Evolutionary conservation across 2,113 vertebrate species (phyloP).

Genomic region (Todiramphus saurophagus): DNA sequence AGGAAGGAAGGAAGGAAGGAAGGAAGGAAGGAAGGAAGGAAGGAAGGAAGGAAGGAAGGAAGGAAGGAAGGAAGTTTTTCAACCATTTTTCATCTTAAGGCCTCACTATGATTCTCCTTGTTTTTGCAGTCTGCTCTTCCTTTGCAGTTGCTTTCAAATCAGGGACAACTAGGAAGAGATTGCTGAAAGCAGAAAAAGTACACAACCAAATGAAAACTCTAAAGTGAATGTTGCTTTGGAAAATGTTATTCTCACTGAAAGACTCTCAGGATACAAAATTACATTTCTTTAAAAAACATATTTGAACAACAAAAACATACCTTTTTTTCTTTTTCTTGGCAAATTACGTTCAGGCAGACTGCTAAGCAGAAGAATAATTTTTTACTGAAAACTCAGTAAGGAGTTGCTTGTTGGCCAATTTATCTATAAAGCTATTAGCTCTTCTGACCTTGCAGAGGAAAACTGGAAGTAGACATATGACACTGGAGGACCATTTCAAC

Average conservation of each 20-base stretch:
- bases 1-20: no score
- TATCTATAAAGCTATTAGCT: neutral
- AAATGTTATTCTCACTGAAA: constrained; percentile 24
- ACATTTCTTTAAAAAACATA: constrained; percentile 27
- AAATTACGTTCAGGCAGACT: neutral
- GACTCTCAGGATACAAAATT: neutral
- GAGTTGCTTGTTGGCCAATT: neutral
- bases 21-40: no score
- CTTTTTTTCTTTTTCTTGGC: neutral
- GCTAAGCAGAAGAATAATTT: neutral
- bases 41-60: no score
- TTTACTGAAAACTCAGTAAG: neutral
- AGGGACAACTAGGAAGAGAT: neutral
- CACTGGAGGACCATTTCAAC: neutral
- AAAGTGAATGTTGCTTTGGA: neutral
- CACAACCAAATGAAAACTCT: neutral
- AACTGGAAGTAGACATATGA: neutral
- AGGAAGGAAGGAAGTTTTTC: neutral
- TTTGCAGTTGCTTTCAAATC: neutral
- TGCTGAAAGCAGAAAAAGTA: constrained; percentile 5
- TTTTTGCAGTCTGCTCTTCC: neutral
- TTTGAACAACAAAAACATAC: neutral
- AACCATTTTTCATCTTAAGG: neutral
- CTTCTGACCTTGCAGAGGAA: constrained; percentile 27
- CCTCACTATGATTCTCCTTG: neutral